Conservation (phyloP, 2,113 vertebrate species). For the Rhineura floridana region DNA sequence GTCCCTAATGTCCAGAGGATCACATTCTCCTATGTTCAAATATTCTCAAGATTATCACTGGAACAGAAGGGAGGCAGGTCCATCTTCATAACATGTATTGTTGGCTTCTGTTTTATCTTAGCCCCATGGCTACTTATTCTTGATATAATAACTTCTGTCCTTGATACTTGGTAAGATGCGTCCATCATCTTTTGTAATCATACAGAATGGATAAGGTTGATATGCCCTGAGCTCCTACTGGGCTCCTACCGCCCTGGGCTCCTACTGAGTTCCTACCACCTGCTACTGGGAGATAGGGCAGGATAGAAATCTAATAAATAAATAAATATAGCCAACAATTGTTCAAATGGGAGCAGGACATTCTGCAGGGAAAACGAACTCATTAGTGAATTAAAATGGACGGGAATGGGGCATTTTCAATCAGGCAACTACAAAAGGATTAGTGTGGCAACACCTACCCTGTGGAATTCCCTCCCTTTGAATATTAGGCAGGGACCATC, state of each 20-base stretch:
- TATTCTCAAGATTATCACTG: background rate
- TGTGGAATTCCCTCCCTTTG: too few relatives aligned
- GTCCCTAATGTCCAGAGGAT: background rate
- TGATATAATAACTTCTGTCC: background rate
- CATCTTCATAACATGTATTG: background rate
- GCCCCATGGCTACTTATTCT: background rate
- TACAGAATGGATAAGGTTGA: background rate
- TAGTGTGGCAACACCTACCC: too few relatives aligned
- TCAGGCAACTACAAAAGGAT: too few relatives aligned
- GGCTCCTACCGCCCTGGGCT: too few relatives aligned
- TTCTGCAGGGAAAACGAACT: background rate
- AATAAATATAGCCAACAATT: too few relatives aligned
- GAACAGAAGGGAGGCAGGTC: background rate
- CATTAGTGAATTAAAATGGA: too few relatives aligned
- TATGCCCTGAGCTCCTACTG: too few relatives aligned
- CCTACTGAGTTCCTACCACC: too few relatives aligned
- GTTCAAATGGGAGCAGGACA: background rate
- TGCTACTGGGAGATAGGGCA: too few relatives aligned
- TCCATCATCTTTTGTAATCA: background rate
- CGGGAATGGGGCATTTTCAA: too few relatives aligned
- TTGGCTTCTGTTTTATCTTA: background rate
- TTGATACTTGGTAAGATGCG: background rate
- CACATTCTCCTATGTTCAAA: background rate
- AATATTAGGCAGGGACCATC: too few relatives aligned
- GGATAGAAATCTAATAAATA: too few relatives aligned